Evolutionary conservation across 2,113 vertebrate genomes (phyloP), one percentile per base, ranked within the genome.

Genomic region (Pteronura brasiliensis): DNA sequence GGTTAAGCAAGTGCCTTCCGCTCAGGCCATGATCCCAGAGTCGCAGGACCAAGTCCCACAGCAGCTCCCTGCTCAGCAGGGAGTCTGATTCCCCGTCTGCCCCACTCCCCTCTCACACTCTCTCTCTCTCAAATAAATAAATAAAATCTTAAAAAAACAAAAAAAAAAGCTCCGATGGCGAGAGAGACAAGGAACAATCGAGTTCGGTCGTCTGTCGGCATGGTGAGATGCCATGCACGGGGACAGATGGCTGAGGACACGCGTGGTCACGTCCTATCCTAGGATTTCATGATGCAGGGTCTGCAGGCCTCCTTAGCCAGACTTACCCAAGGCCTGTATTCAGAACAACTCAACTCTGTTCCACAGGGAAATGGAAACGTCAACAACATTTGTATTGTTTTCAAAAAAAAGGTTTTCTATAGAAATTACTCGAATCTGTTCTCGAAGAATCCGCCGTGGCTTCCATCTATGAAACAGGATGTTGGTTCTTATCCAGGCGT

Each of bases 161-260:
- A 12, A 57, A 57, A 57, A 21, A 57, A 57, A 57, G 6, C 7
- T 3, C 44, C 13, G 25, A 49, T 20, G 42, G n/a, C 1, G 2
- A 29, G 59, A 57, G 14, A 7, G 12, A 21, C 1, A 27, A 34
- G 15, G 27, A 65, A 31, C 3, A 11, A 4, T 7, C 6, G 6
- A 8, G 65, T 11, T 11, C 17, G 1, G 1, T 1, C 17, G 1
- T 11, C 18, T 14, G 1, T 8, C 31, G 2, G 0, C 10, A 3
- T 0, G 0, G 44, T 4, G 4, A 44, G 5, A 21, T 2, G 5
- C 4, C 36, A 14, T 34, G 21, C 27, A 2, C 1, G 6, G 52
- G 29, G 18, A 31, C 34, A 39, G 5, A 4, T 0, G 20, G 72
- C 4, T 0, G 20, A 74, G 20, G 7, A 0, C 9, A 61, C 29